Evolutionary conservation across 35 echinoderm and acorn worm genomes (phyloP).

Genomic region (Patiria miniata): DNA sequence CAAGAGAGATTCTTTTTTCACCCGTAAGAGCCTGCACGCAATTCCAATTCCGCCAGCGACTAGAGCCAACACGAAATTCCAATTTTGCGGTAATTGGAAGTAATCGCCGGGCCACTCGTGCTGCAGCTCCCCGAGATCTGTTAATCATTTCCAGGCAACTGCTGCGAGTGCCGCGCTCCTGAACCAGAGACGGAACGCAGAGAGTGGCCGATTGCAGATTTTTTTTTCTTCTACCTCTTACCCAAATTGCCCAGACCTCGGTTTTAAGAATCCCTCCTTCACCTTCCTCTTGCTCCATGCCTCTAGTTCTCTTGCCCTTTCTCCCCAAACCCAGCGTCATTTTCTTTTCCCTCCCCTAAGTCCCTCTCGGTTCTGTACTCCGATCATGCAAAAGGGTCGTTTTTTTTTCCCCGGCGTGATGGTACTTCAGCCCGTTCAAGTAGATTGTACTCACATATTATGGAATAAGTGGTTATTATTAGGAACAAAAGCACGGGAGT

Average conservation of each 20-base stretch:
- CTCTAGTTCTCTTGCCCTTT: neutral
- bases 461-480: constrained; percentile 32
- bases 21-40: constrained; percentile 1
- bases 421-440: constrained; percentile 14
- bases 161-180: neutral
- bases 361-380: neutral
- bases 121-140: neutral
- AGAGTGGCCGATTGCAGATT: neutral
- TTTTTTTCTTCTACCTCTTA: no score
- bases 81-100: constrained; percentile 23
- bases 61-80: constrained; percentile 30
- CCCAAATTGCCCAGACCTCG: neutral
- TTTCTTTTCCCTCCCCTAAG: no score
- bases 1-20: neutral
- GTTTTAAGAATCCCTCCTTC: neutral
- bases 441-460: constrained; percentile 32
- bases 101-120: constrained; percentile 6
- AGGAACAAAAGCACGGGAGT: constrained; percentile 4
- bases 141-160: constrained; percentile 23
- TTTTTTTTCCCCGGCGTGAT: neutral
- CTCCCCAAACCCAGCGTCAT: neutral
- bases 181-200: neutral
- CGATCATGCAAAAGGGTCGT: neutral
- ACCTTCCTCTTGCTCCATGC: neutral
- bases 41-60: neutral